A percentile compares a stretch with the other conserved stretches of the same genome.
These are phyloP conservation scores for Tor tambroides DNA, from an alignment of 2,113 vertebrate species.

Conservation along the genomic window DNA sequence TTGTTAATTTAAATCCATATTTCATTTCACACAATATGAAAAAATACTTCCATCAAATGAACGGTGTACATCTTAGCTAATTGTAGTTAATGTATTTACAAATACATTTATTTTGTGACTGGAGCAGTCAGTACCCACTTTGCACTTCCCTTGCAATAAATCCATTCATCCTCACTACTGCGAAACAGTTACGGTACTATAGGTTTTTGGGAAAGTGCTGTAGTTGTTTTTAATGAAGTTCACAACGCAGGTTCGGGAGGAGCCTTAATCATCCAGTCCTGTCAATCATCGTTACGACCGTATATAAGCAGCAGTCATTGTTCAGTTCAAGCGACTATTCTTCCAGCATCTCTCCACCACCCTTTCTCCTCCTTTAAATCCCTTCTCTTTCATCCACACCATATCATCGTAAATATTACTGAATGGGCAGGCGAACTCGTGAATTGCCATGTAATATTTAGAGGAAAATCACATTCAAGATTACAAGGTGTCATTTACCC, in stretches of 20 bases:
- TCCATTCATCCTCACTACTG: not conserved
- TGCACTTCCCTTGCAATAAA: not conserved
- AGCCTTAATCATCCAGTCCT: not conserved
- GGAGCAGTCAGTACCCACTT: not conserved
- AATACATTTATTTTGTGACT: not conserved
- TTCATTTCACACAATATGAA: not conserved
- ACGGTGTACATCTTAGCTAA: not conserved
- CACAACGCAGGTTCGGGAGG: not conserved
- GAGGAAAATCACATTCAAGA: too few species aligned
- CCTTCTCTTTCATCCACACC: too few species aligned
- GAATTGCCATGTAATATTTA: not conserved
- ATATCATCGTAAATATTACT: too few species aligned
- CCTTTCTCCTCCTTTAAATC: too few species aligned
- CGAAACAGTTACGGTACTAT: not conserved
- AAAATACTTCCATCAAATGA: not conserved
- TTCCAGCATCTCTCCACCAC: not conserved
- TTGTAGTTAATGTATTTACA: not conserved
- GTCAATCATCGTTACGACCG: not conserved
- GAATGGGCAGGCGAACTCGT: too few species aligned
- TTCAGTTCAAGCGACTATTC: not conserved
- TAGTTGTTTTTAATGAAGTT: not conserved
- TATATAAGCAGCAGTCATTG: not conserved
- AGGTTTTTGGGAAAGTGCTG: not conserved
- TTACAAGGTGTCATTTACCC: not conserved
- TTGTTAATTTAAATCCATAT: not conserved